Conservation (phyloP, 2,797 vertebrate genomes). For the Phataginus tricuspis region DNA sequence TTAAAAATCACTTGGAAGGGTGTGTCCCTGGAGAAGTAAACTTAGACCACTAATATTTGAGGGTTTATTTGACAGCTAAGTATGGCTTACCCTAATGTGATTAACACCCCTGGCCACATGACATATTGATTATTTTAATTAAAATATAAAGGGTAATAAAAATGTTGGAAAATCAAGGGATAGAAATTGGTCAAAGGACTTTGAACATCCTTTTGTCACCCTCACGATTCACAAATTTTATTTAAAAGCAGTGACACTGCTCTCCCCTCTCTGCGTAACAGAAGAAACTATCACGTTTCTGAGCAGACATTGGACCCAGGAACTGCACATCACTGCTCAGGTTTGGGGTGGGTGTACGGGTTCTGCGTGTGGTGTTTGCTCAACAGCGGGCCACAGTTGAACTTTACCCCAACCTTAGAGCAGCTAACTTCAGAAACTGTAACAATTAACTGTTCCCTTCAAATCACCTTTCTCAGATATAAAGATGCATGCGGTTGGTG, state of each 20-base stretch:
- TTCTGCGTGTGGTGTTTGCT: neutral
- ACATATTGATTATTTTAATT: constrained; percentile 30
- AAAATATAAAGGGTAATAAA: neutral
- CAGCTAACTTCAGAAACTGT: neutral
- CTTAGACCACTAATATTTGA: neutral
- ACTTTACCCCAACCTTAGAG: neutral
- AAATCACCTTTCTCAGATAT: neutral
- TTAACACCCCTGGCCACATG: neutral
- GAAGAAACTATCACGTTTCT: neutral
- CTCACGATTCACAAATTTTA: neutral
- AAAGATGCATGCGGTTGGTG: neutral
- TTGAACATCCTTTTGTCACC: neutral
- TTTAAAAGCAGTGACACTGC: neutral
- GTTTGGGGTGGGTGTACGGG: neutral
- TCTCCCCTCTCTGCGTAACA: neutral
- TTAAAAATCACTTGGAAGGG: neutral
- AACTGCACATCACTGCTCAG: neutral
- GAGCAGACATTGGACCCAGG: neutral
- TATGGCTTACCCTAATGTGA: neutral
- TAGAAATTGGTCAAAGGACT: neutral
- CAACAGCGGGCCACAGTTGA: neutral
- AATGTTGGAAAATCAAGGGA: constrained; percentile 3
- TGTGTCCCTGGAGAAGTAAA: neutral
- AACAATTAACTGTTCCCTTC: neutral
- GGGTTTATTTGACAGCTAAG: neutral